Evolutionary conservation across 2,797 vertebrate genomes (phyloP).

Genomic region (Diplodus sargus): DNA sequence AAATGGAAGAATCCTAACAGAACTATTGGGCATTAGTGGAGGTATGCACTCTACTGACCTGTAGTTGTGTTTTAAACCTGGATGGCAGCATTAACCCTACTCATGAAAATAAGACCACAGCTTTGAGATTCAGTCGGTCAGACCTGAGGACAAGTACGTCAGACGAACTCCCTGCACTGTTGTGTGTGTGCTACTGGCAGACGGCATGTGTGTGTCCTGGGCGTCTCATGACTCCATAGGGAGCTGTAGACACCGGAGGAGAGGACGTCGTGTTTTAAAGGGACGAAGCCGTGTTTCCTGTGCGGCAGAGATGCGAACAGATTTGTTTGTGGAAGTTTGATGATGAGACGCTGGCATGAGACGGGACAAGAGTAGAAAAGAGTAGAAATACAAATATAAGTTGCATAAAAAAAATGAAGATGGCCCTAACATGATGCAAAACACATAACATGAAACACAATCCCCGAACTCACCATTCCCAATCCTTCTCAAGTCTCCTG

Average conservation of each 20-base stretch:
- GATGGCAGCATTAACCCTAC: too few relatives aligned
- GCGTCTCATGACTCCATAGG: neutral
- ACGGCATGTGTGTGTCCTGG: neutral
- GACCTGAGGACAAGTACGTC: neutral
- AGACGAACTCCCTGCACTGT: neutral
- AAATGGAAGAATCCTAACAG: too few relatives aligned
- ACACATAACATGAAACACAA: too few relatives aligned
- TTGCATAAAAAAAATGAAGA: too few relatives aligned
- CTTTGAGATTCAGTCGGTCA: neutral
- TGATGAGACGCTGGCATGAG: conserved; percentile 2
- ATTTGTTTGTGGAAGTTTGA: conserved; percentile 13
- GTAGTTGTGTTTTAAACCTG: too few relatives aligned
- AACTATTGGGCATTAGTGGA: too few relatives aligned
- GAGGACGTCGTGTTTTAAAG: neutral
- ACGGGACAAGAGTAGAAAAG: neutral
- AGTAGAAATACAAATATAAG: too few relatives aligned
- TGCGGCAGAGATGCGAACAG: neutral
- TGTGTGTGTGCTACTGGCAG: neutral
- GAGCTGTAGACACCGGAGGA: neutral
- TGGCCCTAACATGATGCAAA: too few relatives aligned
- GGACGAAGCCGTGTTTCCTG: neutral
- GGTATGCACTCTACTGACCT: too few relatives aligned
- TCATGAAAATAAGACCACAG: too few relatives aligned
- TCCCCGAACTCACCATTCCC: too few relatives aligned
- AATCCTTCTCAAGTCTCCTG: too few relatives aligned